phyloP scores from a whole-genome alignment of 2,797 vertebrate species.

The Betta splendens region DNA sequence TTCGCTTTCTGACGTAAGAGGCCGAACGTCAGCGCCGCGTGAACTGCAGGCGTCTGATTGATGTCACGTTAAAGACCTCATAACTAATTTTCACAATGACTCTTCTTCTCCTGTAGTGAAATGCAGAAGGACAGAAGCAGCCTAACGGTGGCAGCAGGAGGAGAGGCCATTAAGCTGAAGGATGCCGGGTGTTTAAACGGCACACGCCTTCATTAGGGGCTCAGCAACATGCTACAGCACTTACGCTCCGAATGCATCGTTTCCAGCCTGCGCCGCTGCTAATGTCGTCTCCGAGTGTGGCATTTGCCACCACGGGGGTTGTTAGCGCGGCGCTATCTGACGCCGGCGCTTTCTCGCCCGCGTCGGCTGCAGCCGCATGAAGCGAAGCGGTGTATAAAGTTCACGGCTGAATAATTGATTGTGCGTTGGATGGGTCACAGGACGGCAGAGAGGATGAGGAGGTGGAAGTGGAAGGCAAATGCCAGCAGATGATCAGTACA shows the following conservation, averaged over 20 bases:
- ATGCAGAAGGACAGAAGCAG: constrained; percentile 21
- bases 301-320: constrained; percentile 42
- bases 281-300: constrained; percentile 35
- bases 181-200: constrained; percentile 41
- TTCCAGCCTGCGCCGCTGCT: constrained; percentile 32
- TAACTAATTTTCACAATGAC: constrained; percentile 24
- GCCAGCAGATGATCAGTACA: constrained; percentile 60
- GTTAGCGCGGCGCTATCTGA: constrained; percentile 32
- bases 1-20: constrained; percentile 12
- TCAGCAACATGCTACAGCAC: constrained; percentile 47
- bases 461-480: constrained; percentile 64
- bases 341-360: constrained; percentile 16
- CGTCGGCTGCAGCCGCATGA: constrained; percentile 39
- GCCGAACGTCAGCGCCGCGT: neutral
- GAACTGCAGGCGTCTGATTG: constrained; percentile 7
- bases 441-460: constrained; percentile 58
- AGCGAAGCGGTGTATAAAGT: constrained; percentile 72
- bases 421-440: constrained; percentile 64
- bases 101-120: neutral
- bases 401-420: constrained; percentile 83
- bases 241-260: constrained; percentile 31
- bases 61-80: constrained; percentile 26
- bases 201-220: constrained; percentile 50
- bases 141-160: constrained; percentile 22
- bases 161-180: constrained; percentile 48